Base-by-base conservation (phyloP, 23 tunicate species). In the Halocynthia aurantium region DNA sequence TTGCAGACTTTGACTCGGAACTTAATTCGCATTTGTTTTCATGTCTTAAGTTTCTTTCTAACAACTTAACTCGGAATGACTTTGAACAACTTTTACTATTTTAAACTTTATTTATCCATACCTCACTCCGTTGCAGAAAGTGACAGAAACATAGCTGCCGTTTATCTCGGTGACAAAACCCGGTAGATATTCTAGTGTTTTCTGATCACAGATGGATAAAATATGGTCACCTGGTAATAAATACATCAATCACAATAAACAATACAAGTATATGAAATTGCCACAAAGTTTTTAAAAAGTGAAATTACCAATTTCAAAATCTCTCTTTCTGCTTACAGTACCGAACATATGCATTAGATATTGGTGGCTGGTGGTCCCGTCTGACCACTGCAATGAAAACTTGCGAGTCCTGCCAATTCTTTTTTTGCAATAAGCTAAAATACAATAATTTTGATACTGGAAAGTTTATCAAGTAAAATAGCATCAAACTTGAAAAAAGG, bases 301-400 rank as follows among this genome's bases (percentile, higher is more conserved):
- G 4, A 19, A 58, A 73, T 11, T 56, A 89, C 96, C 96, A 21
- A 70, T 76, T 19, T 80, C 76, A 58, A 84, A 65, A 6, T 76
- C 67, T 57, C 82, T 58, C 58, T 78, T 58, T 53, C 71, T 69
- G 17, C 77, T 66, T 53, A 31, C 19, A 50, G 77, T 77, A 13
- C 88, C 88, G 76, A 89, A 89, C 69, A 89, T 84, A 62, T 87
- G 86, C n/a, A 82, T 67, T 22, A 89, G 75, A 57, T 89, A 68
- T 69, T 89, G 96, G 21, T 22, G 51, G 56, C 84, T 70, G 1
- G 57, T 65, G 20, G 63, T 62, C 8, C 96, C 96, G 76, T 84
- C 88, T 17, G 85, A 40, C 85, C 85, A 89, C 73, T 89, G 96
- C 52, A 89, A 15, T 19, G 65, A 71, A 50, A 72, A 89, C 68